Evolutionary conservation across 2,888 invertebrate species (phyloP).

Genomic region (Stenodema calcarata): DNA sequence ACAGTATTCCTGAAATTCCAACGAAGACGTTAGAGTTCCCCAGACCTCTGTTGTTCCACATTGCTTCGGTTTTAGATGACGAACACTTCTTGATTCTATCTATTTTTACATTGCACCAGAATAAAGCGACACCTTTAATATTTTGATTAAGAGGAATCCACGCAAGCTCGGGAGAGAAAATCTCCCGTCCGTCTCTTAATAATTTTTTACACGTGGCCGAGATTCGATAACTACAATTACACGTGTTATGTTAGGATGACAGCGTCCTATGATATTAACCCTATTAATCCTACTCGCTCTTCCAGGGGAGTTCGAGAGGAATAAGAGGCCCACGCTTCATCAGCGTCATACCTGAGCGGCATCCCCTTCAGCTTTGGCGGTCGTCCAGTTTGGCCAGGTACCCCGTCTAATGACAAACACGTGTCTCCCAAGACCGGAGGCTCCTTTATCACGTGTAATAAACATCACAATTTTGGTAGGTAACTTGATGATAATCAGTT

Average conservation of each 20-base stretch:
- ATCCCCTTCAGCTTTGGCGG: conserved; percentile 11
- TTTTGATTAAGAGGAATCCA: neutral
- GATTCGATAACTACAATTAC: conserved; percentile 26
- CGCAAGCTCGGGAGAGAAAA: neutral
- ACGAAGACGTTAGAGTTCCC: too few species aligned
- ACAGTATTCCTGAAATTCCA: too few species aligned
- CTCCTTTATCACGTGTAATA: conserved; percentile 26
- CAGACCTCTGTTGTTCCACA: too few species aligned
- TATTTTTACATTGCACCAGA: neutral
- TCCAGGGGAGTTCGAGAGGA: conserved; percentile 28
- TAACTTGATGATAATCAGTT: too few species aligned
- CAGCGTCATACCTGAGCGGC: conserved; percentile 42
- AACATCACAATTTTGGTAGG: neutral
- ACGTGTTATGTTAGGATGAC: conserved; percentile 23
- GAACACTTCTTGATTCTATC: too few species aligned
- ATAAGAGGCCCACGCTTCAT: conserved; percentile 33
- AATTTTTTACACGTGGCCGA: conserved; percentile 22
- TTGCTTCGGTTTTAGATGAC: too few species aligned
- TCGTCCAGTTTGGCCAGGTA: conserved; percentile 44
- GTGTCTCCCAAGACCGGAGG: conserved; percentile 4
- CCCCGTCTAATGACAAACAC: conserved; percentile 45
- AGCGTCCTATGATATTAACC: conserved; percentile 20
- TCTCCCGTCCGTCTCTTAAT: neutral
- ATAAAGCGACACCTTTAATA: neutral
- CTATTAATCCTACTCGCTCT: conserved; percentile 7